Evolutionary conservation across 2,888 invertebrate genomes (phyloP), one percentile per base, ranked within the genome.

Genomic region (Meiosimyza platycephala): DNA sequence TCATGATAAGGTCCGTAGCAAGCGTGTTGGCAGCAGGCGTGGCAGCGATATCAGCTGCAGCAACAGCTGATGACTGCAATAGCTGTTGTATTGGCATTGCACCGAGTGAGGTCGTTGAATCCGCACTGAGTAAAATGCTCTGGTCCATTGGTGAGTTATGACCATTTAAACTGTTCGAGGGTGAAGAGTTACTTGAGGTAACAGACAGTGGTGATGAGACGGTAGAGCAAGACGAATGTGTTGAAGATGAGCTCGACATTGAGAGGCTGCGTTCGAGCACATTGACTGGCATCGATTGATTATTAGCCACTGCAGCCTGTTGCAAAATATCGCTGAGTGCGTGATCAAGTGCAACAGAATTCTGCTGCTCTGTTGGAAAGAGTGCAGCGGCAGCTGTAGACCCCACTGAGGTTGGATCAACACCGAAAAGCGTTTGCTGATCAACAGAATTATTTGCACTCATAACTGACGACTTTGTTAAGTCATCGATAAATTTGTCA

Each of bases 1-100:
- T 91, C 76, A 92, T 87, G 74, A 92, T 92, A 22, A 90, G 90
- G 76, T 92, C 91, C 83, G 82, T 51, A 84, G 84, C 84, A 9
- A 85, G 78, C 1, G 81, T 75, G 4, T 76, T 76, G 16, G 16
- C 67, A 4, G 72, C 48, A n/a, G 51, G 57, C 5, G 67, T n/a
- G 5, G 60, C 65, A 22, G 67, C 22, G n/a, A 71, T 51, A 9
- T 72, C 69, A 11, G 70, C 72, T 28, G 70, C 66, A 77, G 75
- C 72, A 74, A 78, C 73, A 71, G 78, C 70, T 12, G 67, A 62
- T 15, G 73, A 12, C 0, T 75, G 75, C 68, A 84, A 72, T 48
- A 85, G 78, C 51, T 85, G 84, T 55, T 83, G 85, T 75, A 84
- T 79, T 13, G 82, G 85, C 47, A 83, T 76, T 1, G 79, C 79